These are phyloP conservation scores for Drosophila cyrtoloma DNA, from an alignment of 2,888 invertebrate species.

Conservation along the genomic window DNA sequence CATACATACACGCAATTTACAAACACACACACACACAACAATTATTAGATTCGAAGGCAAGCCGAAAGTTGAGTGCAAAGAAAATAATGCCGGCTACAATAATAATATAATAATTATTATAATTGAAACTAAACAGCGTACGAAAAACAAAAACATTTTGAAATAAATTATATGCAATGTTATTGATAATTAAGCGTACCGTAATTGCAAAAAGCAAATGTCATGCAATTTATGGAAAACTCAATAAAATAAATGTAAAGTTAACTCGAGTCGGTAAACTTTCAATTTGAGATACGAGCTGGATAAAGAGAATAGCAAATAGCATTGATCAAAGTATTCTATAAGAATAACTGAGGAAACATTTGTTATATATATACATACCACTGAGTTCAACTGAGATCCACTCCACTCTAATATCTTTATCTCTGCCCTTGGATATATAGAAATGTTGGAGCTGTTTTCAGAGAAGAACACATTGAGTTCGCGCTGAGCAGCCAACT, in stretches of 20 bases:
- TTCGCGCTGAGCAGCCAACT: constrained; percentile 2
- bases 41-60: constrained; percentile 49
- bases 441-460: background rate
- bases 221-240: constrained; percentile 72
- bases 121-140: constrained; percentile 34
- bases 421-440: constrained; percentile 13
- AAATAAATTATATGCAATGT: constrained; percentile 57
- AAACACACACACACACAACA: constrained; percentile 17
- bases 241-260: constrained; percentile 54
- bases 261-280: background rate
- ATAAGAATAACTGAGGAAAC: no score
- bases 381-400: no score
- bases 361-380: no score
- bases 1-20: constrained; percentile 14
- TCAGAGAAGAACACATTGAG: background rate
- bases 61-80: constrained; percentile 60
- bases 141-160: constrained; percentile 39
- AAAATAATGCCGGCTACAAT: constrained; percentile 30
- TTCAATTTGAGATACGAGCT: background rate
- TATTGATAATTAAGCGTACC: constrained; percentile 68
- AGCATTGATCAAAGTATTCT: no score
- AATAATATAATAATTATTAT: constrained; percentile 33
- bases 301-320: background rate
- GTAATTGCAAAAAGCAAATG: constrained; percentile 46
- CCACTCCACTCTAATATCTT: background rate